phyloP scores from a whole-genome alignment of 1,140 invertebrate species.

The Brachionus koreanus region DNA sequence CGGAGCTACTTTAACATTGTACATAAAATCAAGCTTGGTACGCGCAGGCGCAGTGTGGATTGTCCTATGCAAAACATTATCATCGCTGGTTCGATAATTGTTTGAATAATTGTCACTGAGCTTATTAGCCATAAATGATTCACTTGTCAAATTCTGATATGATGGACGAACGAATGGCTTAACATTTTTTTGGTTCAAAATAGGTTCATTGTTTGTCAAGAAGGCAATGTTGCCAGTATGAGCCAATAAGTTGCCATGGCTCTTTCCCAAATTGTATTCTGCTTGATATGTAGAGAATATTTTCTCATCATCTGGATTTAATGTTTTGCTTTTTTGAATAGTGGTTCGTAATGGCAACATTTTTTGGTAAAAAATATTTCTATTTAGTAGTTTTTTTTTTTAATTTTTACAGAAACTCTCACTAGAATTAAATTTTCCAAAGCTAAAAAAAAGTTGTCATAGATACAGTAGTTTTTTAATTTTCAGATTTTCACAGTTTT shows the following conservation, averaged over 20 bases:
- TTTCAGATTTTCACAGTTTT: background rate
- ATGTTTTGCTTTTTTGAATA: slow-evolving; percentile 3
- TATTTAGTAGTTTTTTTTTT: background rate
- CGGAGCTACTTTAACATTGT: background rate
- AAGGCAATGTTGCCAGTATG: slow-evolving; percentile 25
- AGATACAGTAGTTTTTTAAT: background rate
- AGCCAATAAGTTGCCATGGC: slow-evolving; percentile 23
- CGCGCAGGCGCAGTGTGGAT: background rate
- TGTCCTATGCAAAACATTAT: background rate
- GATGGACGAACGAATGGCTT: slow-evolving; percentile 17
- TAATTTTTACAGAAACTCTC: background rate
- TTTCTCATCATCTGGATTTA: slow-evolving; percentile 27
- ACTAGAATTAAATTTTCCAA: background rate
- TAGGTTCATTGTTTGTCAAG: background rate
- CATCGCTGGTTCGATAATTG: slow-evolving; percentile 22
- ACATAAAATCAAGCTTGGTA: slow-evolving; percentile 24
- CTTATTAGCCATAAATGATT: background rate
- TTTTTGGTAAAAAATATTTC: background rate
- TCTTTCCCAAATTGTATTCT: slow-evolving; percentile 17
- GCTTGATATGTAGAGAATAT: slow-evolving; percentile 40
- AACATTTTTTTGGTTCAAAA: background rate
- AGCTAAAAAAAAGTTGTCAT: slow-evolving; percentile 8
- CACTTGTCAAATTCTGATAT: slow-evolving; percentile 31
- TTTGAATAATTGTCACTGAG: slow-evolving; percentile 33
- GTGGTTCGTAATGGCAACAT: slow-evolving; percentile 12